Base-by-base conservation (phyloP, 2,797 vertebrate species). In the Aulostomus chinensis region DNA sequence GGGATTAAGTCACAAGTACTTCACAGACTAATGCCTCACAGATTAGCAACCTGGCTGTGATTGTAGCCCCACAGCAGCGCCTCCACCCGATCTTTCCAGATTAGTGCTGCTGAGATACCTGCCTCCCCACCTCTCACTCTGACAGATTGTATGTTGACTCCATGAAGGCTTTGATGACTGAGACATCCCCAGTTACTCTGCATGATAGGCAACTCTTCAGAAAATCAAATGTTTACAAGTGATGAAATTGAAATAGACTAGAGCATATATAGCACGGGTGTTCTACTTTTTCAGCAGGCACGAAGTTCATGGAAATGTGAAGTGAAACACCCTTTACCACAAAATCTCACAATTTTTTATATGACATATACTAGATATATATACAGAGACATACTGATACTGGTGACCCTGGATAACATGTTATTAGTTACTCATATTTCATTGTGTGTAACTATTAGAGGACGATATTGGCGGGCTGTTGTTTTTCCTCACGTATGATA, bases 1-100 rank as follows among this genome's bases (percentile, higher is more conserved):
- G 75, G 76, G 85, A 86, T 89, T 87, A 85, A 78, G 65, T 59
- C 32, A 65, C 56, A 83, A 80, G 60, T 31, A 63, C 67, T 76
- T 77, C 56, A 64, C 65, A 64, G 40, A 77, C 68, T 84, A 85
- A 88, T 81, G 62, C 78, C 76, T 58, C 11, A 2, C 76, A 88
- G 85, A 88, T 87, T 83, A 86, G 69, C 77, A 81, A 76, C 77
- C 73, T 76, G 79, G 34, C 60, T 37, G 45, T 53, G 53, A 55
- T 63, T 79, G 52, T 56, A 54, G 66, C 50, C 59, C 70, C 32
- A 12, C 50, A 55, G 65, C 68, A 56, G 60, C 28, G 28, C 50
- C 57, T 73, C 65, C 63, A 48, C 36, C 54, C 42, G 47, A 66
- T 47, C 56, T 26, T 39, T 48, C 30, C 37, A 36, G 57, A 47